These are phyloP conservation scores for Orthonevra nobilis DNA, from an alignment of 2,888 invertebrate genomes.

Conservation along the genomic window DNA sequence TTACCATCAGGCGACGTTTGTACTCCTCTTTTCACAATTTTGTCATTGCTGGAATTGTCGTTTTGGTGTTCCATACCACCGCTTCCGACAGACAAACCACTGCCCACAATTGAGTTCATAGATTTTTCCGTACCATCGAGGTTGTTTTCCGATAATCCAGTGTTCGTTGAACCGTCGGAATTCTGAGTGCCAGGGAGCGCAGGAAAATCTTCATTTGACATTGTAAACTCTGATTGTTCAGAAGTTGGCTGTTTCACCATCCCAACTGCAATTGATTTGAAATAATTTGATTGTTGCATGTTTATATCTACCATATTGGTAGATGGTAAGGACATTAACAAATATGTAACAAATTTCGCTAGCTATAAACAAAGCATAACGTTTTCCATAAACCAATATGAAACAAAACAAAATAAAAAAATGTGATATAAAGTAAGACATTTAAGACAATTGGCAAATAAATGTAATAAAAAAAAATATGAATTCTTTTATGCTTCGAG, in stretches of 20 bases:
- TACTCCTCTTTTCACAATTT: conserved; percentile 89
- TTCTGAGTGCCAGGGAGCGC: conserved; percentile 96
- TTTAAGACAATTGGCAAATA: no score
- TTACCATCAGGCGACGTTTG: conserved; percentile 96
- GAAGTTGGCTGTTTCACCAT: conserved; percentile 97
- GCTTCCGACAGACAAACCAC: conserved; percentile 73
- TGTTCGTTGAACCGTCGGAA: conserved; percentile 82
- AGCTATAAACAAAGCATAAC: conserved; percentile 18
- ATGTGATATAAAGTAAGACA: background rate
- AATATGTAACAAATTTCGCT: conserved; percentile 19
- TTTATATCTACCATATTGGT: conserved; percentile 32
- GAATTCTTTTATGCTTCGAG: no score
- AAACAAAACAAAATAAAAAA: background rate
- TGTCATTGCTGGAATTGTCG: conserved; percentile 81
- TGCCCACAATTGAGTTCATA: conserved; percentile 79
- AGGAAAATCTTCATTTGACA: conserved; percentile 99
- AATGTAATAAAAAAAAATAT: no score
- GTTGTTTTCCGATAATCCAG: conserved; percentile 77
- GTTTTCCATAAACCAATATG: background rate
- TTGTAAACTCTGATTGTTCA: conserved; percentile 96
- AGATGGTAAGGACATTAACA: conserved; percentile 34
- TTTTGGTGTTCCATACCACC: conserved; percentile 79
- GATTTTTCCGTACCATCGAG: conserved; percentile 79
- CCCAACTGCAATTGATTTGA: conserved; percentile 84
- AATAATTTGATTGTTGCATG: conserved; percentile 60